These are phyloP conservation scores for Prinia subflava DNA, from an alignment of 2,113 vertebrate genomes.

Conservation along the genomic window DNA sequence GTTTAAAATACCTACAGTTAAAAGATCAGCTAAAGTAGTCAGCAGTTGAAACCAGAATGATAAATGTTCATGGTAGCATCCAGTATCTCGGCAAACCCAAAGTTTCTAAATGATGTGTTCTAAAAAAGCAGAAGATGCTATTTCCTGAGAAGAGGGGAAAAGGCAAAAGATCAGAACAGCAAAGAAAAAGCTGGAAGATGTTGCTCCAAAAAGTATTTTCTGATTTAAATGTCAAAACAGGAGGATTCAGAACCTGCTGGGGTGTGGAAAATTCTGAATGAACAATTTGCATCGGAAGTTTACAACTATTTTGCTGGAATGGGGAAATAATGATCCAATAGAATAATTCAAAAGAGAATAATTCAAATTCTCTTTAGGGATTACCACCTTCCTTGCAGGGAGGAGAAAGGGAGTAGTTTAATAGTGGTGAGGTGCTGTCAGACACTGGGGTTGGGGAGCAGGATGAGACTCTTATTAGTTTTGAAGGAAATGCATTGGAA, in stretches of 20 bases:
- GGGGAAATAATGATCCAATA: neutral
- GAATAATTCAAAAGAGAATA: neutral
- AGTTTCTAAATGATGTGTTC: neutral
- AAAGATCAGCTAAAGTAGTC: neutral
- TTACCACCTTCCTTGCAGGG: neutral
- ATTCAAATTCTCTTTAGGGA: neutral
- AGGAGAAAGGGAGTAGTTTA: neutral
- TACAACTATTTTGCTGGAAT: neutral
- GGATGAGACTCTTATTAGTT: constrained; percentile 16
- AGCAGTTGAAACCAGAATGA: neutral
- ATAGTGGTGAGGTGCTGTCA: neutral
- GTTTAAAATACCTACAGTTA: neutral
- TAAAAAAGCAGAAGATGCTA: neutral
- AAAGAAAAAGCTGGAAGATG: neutral
- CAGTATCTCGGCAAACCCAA: neutral
- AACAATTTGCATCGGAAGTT: neutral
- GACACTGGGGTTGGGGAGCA: constrained; percentile 17
- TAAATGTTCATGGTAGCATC: neutral
- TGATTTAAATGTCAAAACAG: neutral
- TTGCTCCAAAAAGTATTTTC: neutral
- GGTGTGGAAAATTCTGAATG: neutral
- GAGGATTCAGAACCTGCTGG: neutral
- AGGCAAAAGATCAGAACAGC: neutral
- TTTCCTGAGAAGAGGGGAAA: neutral
- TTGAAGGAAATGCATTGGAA: constrained; percentile 61